A percentile compares a stretch with the other conserved stretches of the same genome.
Conservation (phyloP, 2,888 invertebrate genomes). For the Nomada ruficornis region DNA sequence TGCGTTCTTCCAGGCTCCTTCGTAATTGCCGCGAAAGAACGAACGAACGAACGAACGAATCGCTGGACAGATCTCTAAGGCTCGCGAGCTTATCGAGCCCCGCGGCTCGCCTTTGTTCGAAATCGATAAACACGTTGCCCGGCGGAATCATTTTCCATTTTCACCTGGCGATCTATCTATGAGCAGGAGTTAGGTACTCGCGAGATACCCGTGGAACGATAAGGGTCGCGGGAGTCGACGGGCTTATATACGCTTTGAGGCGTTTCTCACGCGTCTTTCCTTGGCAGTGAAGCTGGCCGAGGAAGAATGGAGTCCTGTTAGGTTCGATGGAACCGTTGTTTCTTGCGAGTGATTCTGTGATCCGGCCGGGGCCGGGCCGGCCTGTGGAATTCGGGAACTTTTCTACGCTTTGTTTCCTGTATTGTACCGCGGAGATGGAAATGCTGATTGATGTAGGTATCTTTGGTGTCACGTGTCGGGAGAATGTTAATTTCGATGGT, state of each 20-base stretch:
- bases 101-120: conserved; percentile 66
- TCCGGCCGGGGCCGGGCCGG: neutral
- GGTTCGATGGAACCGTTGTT: conserved; percentile 17
- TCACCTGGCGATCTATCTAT: conserved; percentile 36
- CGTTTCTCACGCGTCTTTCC: conserved; percentile 40
- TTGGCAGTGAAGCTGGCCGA: neutral
- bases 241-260: conserved; percentile 24
- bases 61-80: conserved; percentile 60
- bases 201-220: conserved; percentile 37
- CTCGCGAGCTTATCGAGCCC: conserved; percentile 47
- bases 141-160: conserved; percentile 58
- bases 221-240: conserved; percentile 25
- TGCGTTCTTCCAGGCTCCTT: conserved; percentile 61
- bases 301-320: conserved; percentile 32
- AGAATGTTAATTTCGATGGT: neutral
- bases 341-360: neutral
- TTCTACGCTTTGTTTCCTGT: neutral
- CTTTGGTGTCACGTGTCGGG: too few relatives aligned
- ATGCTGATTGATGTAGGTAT: neutral
- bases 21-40: conserved; percentile 72
- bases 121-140: conserved; percentile 65
- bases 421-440: neutral
- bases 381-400: conserved; percentile 5
- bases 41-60: conserved; percentile 46
- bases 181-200: conserved; percentile 4